Evolutionary conservation across 2,888 invertebrate species (phyloP).

Genomic region (Trilocha varians): DNA sequence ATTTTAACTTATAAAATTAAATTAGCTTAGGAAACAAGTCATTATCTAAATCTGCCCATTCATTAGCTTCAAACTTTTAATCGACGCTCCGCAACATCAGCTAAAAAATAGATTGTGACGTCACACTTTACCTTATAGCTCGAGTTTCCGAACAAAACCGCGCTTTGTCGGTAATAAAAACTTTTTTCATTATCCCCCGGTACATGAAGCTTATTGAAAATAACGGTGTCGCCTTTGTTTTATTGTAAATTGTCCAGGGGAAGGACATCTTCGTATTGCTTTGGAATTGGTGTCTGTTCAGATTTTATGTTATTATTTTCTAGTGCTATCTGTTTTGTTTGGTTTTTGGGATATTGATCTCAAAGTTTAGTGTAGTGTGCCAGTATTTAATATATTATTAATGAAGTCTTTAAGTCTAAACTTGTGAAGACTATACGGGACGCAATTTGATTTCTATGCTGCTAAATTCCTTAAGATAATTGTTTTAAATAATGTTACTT

Average conservation of each 20-base stretch:
- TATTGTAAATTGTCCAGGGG: slow-evolving; percentile 37
- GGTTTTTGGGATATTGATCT: no score
- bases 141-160: slow-evolving; percentile 14
- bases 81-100: slow-evolving; percentile 11
- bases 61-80: no score
- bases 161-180: slow-evolving; percentile 59
- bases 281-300: not conserved
- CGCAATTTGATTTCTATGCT: no score
- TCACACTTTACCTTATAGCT: slow-evolving; percentile 16
- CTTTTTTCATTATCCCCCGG: slow-evolving; percentile 62
- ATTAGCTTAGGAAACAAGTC: no score
- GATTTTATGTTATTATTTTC: not conserved
- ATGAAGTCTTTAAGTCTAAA: no score
- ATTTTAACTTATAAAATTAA: no score
- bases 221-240: slow-evolving; percentile 55
- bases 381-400: no score
- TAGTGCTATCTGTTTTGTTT: not conserved
- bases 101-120: slow-evolving; percentile 21
- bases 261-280: not conserved
- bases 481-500: no score
- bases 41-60: no score
- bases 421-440: no score
- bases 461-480: no score
- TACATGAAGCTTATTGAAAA: slow-evolving; percentile 61
- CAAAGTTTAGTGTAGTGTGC: no score